These are phyloP conservation scores for Archips xylosteana DNA, from an alignment of 2,888 invertebrate genomes.

Conservation along the genomic window DNA sequence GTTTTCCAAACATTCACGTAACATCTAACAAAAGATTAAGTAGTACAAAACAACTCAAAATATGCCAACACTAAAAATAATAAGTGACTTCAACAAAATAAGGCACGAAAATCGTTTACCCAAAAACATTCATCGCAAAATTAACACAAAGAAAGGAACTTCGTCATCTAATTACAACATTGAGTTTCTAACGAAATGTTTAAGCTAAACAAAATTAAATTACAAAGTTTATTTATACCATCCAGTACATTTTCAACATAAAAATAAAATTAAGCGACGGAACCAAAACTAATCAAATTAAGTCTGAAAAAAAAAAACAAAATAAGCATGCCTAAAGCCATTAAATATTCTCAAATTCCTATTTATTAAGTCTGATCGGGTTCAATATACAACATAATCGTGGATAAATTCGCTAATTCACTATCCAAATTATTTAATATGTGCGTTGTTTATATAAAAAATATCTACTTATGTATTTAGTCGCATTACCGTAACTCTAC, in stretches of 20 bases:
- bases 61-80: not conserved
- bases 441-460: no score
- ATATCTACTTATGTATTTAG: no score
- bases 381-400: no score
- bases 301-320: not conserved
- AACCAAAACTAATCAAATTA: not conserved
- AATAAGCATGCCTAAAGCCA: not conserved
- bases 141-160: conserved; percentile 45
- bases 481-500: no score
- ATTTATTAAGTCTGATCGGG: not conserved
- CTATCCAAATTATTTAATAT: no score
- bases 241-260: conserved; percentile 61
- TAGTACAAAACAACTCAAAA: not conserved
- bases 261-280: conserved; percentile 36
- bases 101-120: conserved; percentile 45
- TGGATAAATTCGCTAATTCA: no score
- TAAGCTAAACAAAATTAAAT: conserved; percentile 46
- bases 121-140: conserved; percentile 42
- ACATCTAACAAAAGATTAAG: no score
- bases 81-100: not conserved
- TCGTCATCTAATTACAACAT: conserved; percentile 49
- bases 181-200: conserved; percentile 47
- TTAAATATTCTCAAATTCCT: no score
- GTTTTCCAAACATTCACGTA: no score
- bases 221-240: conserved; percentile 54